phyloP scores from a whole-genome alignment of 2,113 vertebrate genomes.

The Patagioenas fasciata region DNA sequence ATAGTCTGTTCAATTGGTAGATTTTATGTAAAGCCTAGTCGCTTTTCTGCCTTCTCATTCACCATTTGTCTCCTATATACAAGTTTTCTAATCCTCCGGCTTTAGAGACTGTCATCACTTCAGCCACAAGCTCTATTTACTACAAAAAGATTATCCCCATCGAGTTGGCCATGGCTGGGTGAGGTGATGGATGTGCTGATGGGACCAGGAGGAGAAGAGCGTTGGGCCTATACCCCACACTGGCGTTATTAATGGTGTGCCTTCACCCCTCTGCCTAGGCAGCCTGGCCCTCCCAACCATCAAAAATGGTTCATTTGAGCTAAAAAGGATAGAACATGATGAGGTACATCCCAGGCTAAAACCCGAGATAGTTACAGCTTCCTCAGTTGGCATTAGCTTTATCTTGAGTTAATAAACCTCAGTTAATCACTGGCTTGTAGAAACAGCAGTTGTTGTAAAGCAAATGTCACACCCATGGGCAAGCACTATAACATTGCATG shows the following conservation, averaged over 20 bases:
- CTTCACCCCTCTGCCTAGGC: fast-evolving
- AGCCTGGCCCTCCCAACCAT: not conserved
- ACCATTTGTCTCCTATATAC: not conserved
- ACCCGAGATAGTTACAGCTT: not conserved
- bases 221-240: fast-evolving
- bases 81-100: not conserved
- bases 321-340: not conserved
- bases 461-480: not conserved
- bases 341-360: not conserved
- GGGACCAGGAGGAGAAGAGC: not conserved
- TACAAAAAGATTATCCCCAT: not conserved
- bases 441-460: not conserved
- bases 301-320: not conserved
- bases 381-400: not conserved
- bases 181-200: not conserved
- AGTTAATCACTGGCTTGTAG: not conserved
- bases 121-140: not conserved
- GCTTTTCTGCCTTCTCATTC: not conserved
- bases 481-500: fast-evolving
- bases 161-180: not conserved
- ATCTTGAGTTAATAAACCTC: not conserved
- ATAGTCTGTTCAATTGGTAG: not conserved
- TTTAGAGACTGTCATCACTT: not conserved
- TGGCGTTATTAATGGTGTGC: not conserved
- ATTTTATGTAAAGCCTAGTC: not conserved